phyloP scores from a whole-genome alignment of 1,140 invertebrate species.

The Anastatus disparis region DNA sequence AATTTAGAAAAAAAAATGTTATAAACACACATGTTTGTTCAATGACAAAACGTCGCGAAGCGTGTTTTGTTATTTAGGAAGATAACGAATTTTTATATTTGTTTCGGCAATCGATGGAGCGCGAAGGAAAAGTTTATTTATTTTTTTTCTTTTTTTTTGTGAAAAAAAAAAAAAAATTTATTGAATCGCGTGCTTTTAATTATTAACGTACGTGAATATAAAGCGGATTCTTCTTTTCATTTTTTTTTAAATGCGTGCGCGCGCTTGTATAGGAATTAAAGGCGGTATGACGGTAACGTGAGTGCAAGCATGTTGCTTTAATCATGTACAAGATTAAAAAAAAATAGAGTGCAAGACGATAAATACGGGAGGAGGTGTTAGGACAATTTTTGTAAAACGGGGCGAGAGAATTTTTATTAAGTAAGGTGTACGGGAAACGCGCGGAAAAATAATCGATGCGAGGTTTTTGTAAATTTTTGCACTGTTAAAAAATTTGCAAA shows the following conservation, averaged over 20 bases:
- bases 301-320: conserved; percentile 30
- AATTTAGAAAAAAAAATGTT: no score
- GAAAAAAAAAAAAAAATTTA: background rate
- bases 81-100: background rate
- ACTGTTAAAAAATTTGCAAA: background rate
- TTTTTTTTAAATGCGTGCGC: conserved; percentile 20
- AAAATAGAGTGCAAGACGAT: no score
- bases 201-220: background rate
- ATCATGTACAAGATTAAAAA: conserved; percentile 38
- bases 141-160: no score
- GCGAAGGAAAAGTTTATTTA: background rate
- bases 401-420: conserved; percentile 34
- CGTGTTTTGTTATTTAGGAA: background rate
- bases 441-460: conserved; percentile 40
- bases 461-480: conserved; percentile 33
- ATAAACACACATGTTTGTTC: no score
- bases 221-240: conserved; percentile 19
- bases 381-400: conserved; percentile 38
- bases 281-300: conserved; percentile 24
- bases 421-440: conserved; percentile 5
- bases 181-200: background rate
- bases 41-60: conserved; percentile 3
- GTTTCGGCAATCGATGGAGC: conserved; percentile 6
- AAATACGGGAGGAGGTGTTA: conserved; percentile 28
- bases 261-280: conserved; percentile 12